Evolutionary conservation across 2,113 vertebrate species (phyloP).

Genomic region (Rhinolophus ferrumequinum): DNA sequence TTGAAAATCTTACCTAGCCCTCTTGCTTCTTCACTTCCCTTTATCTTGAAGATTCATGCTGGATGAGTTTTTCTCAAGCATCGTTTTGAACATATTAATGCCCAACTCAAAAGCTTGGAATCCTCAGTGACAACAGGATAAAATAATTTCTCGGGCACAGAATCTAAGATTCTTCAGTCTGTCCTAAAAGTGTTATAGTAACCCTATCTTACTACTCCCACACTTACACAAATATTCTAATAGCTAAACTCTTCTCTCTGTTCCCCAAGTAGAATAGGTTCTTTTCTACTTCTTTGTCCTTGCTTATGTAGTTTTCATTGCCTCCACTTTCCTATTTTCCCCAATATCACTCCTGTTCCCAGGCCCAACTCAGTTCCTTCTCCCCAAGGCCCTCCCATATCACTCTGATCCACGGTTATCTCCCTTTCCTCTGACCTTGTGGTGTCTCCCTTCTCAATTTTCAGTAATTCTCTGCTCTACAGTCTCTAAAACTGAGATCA

Average conservation of each 20-base stretch:
- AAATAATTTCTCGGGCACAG: neutral
- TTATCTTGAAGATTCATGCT: neutral
- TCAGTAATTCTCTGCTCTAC: neutral
- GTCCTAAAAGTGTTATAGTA: neutral
- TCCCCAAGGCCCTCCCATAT: neutral
- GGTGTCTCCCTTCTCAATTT: neutral
- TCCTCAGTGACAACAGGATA: neutral
- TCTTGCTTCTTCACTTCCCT: neutral
- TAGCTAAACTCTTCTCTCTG: neutral
- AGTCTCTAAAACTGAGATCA: neutral
- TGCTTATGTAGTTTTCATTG: neutral
- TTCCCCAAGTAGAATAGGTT: neutral
- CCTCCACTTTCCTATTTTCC: neutral
- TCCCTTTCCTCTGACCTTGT: neutral
- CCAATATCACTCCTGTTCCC: neutral
- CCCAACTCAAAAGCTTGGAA: neutral
- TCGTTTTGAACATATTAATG: neutral
- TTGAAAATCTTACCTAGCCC: neutral
- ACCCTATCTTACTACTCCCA: neutral
- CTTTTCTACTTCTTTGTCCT: neutral
- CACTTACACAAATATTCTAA: neutral
- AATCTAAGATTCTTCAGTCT: conserved; percentile 20
- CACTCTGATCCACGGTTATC: neutral
- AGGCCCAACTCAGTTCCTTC: neutral
- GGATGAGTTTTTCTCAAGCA: neutral